Percentiles rank a stretch among this genome's conserved stretches.
Evolutionary conservation across 1,140 invertebrate genomes (phyloP).

Genomic region (Drosophila paulistorum): DNA sequence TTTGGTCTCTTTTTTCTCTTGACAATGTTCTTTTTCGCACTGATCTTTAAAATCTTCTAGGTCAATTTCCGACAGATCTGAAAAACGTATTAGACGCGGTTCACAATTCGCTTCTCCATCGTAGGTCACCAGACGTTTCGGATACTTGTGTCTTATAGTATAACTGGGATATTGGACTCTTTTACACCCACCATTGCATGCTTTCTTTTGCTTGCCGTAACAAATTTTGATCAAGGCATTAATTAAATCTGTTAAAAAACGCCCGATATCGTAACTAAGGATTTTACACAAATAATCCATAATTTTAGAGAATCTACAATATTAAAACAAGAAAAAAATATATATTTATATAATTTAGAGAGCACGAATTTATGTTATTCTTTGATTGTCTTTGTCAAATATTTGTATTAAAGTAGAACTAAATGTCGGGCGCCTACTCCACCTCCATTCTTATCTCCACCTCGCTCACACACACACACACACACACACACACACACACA

Average conservation of each 20-base stretch:
- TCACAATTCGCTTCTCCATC: constrained; percentile 51
- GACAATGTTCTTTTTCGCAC: neutral
- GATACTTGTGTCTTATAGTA: constrained; percentile 51
- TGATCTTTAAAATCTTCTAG: too few relatives aligned
- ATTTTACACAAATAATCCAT: constrained; percentile 41
- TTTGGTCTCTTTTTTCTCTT: neutral
- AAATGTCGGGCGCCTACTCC: constrained; percentile 44
- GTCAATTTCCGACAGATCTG: constrained; percentile 27
- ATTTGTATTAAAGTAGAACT: constrained; percentile 7
- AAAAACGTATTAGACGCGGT: constrained; percentile 38
- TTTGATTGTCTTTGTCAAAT: constrained; percentile 36
- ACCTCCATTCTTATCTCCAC: constrained; percentile 11
- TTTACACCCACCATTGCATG: neutral
- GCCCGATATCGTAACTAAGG: constrained; percentile 21
- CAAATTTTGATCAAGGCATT: neutral
- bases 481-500: too few relatives aligned
- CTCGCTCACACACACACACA: neutral
- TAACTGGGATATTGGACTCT: constrained; percentile 26
- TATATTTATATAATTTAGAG: neutral
- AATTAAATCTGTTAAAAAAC: neutral
- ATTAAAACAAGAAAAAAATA: neutral
- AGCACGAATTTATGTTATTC: neutral
- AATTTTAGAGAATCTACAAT: neutral
- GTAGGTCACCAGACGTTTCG: constrained; percentile 51
- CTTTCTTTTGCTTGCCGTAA: neutral